These are phyloP conservation scores for Apteryx owenii DNA, from an alignment of 2,113 vertebrate species.

Conservation along the genomic window DNA sequence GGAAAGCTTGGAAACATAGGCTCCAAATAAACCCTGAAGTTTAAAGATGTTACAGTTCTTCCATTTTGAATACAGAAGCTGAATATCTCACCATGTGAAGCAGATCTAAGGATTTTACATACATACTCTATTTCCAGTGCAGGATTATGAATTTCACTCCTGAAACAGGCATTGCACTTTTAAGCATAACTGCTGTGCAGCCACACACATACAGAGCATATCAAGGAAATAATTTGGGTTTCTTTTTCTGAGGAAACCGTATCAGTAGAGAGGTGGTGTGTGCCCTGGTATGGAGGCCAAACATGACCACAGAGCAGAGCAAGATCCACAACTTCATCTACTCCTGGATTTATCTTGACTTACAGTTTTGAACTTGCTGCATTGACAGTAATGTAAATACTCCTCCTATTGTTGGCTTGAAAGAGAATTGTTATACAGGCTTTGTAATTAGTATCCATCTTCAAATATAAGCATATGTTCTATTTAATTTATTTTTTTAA, in stretches of 20 bases:
- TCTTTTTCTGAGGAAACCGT: background rate
- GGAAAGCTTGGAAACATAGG: background rate
- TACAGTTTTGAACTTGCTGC: background rate
- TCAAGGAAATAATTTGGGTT: background rate
- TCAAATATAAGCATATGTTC: background rate
- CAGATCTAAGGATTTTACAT: accelerated
- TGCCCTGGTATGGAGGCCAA: too few species aligned
- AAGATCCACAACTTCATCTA: background rate
- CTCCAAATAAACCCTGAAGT: background rate
- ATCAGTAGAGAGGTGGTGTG: background rate
- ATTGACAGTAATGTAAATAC: background rate
- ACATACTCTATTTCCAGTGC: background rate
- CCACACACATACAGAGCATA: accelerated
- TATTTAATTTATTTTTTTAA: background rate
- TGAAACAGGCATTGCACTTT: background rate
- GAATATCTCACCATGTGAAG: accelerated
- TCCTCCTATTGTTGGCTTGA: background rate
- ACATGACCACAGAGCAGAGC: background rate
- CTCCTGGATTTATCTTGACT: background rate
- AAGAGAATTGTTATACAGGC: background rate
- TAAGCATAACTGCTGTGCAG: background rate
- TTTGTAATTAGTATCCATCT: background rate
- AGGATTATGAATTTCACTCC: background rate
- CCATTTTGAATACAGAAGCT: background rate
- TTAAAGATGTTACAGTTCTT: background rate